Conservation (phyloP, 64 coral and sea anemone species). For the Stylophora pistillata region DNA sequence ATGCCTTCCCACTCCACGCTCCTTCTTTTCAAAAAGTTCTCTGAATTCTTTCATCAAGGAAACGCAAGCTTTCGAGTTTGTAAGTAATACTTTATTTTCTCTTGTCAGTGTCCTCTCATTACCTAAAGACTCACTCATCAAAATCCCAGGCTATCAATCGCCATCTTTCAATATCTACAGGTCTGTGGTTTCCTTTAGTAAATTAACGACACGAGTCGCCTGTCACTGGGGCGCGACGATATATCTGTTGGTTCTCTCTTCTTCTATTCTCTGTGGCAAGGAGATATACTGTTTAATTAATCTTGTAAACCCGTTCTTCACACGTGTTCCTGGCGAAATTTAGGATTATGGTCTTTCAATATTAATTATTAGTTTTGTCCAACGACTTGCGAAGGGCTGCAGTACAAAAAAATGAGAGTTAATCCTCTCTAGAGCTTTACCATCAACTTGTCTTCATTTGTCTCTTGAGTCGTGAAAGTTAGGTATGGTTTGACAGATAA, state of each 20-base stretch:
- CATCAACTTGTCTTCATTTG: not conserved
- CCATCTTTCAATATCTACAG: conserved; percentile 11
- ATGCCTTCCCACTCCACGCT: not conserved
- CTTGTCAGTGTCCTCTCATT: not conserved
- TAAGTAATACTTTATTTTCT: not conserved
- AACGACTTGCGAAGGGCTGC: not conserved
- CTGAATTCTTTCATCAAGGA: conserved; percentile 10
- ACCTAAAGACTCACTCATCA: not conserved
- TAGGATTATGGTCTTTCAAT: not conserved
- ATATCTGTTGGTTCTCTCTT: not conserved
- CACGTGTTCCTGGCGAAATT: conserved; percentile 9
- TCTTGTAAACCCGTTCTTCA: conserved; percentile 40
- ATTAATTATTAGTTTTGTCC: not conserved
- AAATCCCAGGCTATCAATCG: conserved; percentile 4
- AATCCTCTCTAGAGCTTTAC: not conserved
- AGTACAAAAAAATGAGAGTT: not conserved
- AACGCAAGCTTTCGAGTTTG: conserved; percentile 16
- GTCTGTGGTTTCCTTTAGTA: conserved; percentile 24
- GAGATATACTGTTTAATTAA: conserved; percentile 39
- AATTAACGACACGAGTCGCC: not conserved
- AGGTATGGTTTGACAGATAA: no score
- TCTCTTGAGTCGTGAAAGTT: not conserved
- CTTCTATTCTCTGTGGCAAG: not conserved
- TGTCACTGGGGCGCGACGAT: not conserved
- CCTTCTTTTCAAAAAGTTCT: not conserved